Percentiles rank a stretch among this genome's conserved stretches.
Evolutionary conservation across 1,140 invertebrate species (phyloP).

Genomic region (Trachymyrmex cornetzi): DNA sequence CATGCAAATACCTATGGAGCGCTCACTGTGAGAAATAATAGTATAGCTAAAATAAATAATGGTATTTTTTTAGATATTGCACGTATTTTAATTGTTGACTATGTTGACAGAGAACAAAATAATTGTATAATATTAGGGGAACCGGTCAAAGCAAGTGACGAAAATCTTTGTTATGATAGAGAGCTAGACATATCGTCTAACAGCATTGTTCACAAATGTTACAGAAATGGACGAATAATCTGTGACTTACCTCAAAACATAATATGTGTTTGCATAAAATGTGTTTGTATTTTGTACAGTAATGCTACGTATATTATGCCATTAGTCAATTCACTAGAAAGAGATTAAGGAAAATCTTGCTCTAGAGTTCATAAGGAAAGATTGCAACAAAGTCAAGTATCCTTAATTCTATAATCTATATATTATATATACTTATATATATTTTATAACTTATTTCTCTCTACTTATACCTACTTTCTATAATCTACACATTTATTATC

Average conservation of each 20-base stretch:
- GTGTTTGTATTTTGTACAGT: neutral
- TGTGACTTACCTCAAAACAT: neutral
- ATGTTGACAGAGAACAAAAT: neutral
- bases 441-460: too few relatives aligned
- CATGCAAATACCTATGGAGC: neutral
- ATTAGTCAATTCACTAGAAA: neutral
- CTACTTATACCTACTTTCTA: too few relatives aligned
- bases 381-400: too few relatives aligned
- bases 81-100: neutral
- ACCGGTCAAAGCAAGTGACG: neutral
- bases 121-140: neutral
- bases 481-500: too few relatives aligned
- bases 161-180: neutral
- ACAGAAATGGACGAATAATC: neutral
- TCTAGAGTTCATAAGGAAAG: too few relatives aligned
- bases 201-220: neutral
- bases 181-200: neutral
- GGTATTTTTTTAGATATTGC: neutral
- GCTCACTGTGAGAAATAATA: slow-evolving; percentile 3
- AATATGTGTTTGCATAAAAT: slow-evolving; percentile 19
- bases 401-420: too few relatives aligned
- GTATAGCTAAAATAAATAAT: neutral
- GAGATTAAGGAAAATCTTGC: neutral
- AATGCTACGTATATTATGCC: neutral
- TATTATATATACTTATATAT: too few relatives aligned